A percentile compares a stretch with the other conserved stretches of the same genome.
Conservation (phyloP, 2,797 vertebrate species). For the Sebastes nivosus region DNA sequence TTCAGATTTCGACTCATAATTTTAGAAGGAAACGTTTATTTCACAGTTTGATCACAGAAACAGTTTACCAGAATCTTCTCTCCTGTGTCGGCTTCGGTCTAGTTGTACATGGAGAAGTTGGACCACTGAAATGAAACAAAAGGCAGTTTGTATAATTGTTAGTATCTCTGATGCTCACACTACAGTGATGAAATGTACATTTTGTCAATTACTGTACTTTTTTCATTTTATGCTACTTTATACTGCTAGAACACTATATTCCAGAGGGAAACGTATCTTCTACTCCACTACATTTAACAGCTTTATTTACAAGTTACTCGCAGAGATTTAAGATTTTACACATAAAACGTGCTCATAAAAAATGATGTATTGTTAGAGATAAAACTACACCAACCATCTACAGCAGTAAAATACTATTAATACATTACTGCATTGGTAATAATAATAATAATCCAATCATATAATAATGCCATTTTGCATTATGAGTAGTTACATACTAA, state of each 20-base stretch:
- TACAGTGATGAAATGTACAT: not conserved
- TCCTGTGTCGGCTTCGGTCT: not conserved
- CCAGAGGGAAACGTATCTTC: not conserved
- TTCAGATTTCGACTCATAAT: not conserved
- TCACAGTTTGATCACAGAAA: not conserved
- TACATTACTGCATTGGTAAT: not conserved
- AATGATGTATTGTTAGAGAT: not conserved
- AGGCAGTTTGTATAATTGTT: not conserved
- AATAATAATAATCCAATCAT: not conserved
- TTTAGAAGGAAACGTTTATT: not conserved
- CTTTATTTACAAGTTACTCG: not conserved
- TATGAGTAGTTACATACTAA: not conserved
- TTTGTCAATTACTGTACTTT: not conserved
- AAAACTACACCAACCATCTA: not conserved
- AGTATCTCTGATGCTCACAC: not conserved
- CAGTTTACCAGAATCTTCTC: not conserved
- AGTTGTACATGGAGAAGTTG: slow-evolving; percentile 19
- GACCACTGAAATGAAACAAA: slow-evolving; percentile 34
- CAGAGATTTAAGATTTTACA: not conserved
- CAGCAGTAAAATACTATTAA: not conserved
- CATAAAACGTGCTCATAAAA: not conserved
- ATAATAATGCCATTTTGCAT: too few relatives aligned
- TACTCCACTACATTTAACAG: not conserved
- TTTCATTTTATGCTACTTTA: not conserved
- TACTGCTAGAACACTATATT: not conserved